Base-by-base conservation (phyloP, 2,797 vertebrate species). In the Pseudocheirus occidentalis region DNA sequence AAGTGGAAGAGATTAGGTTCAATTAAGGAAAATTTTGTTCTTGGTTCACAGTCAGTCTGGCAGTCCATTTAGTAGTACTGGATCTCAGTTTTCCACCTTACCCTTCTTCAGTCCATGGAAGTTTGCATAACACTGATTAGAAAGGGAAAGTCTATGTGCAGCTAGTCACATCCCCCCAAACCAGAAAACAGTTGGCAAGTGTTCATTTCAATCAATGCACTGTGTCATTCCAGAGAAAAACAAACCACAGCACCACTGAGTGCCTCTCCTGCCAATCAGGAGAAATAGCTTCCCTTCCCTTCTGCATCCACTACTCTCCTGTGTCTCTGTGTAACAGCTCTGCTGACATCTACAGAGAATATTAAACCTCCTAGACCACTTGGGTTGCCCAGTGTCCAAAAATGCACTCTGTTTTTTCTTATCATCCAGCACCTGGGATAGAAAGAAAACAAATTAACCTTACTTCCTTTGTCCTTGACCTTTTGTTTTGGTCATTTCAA, bases 101-200 rank as follows among this genome's bases (percentile, higher is more conserved):
- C 40, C 40, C 24, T 40, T 95, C 29, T 92, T 97, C 87, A 57
- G 90, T 91, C 97, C 56, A 16, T 21, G 4, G 93, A 97, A 97
- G 96, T 95, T 1, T 95, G 87, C 54, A 93, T 62, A 81, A 28
- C 34, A 92, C 93, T 50, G 93, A 56, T 18, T 91, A 46, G 95
- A 95, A 31, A 87, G 73, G 50, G 4, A 50, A 90, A 96, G 50
- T 55, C 29, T 62, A 11, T 57, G 21, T 93, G 81, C 56, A 90
- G 55, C 40, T 12, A 95, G 31, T 87, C 53, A 9, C 54, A 92
- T 93, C 59, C 46, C 66, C 0, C 0, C 56, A 94, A 93, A 92
- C 52, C 9, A 92, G 94, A 96, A 53, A 97, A 55, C 62, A 97
- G 11, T 57, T 92, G 6, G 2, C 59, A 96, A 94, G 27, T 92